phyloP scores from a whole-genome alignment of 2,113 vertebrate species.

The Butorides virescens region DNA sequence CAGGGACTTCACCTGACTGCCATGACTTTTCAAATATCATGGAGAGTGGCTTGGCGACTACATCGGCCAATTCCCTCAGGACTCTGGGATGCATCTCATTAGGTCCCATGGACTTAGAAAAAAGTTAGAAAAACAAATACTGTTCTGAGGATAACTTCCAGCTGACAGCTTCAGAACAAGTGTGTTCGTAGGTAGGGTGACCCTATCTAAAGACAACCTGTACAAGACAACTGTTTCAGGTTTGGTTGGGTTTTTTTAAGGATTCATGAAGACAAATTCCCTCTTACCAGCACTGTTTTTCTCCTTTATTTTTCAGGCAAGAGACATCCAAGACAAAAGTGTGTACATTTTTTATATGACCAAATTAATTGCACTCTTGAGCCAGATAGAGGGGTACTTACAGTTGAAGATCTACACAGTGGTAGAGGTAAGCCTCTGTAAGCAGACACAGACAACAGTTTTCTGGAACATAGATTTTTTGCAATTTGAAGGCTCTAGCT shows the following conservation, averaged over 20 bases:
- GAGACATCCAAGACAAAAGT: not conserved
- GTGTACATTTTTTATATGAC: not conserved
- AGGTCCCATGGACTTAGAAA: no score
- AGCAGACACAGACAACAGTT: not conserved
- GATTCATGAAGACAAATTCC: not conserved
- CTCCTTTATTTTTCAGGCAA: not conserved
- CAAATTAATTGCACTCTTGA: not conserved
- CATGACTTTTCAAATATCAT: no score
- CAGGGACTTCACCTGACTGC: no score
- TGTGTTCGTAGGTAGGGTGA: not conserved
- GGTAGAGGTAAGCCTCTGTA: not conserved
- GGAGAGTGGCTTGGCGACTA: no score
- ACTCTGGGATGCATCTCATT: no score
- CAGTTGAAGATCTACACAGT: not conserved
- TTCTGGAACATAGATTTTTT: not conserved
- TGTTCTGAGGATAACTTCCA: not conserved
- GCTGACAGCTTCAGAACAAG: not conserved
- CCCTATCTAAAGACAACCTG: not conserved
- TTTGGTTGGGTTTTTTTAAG: no score
- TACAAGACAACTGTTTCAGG: accelerated
- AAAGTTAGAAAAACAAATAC: not conserved
- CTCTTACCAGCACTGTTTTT: not conserved
- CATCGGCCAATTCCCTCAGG: no score
- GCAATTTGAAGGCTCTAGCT: not conserved
- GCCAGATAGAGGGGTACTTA: not conserved